Base-by-base conservation (phyloP, 1,140 invertebrate species). In the Formica selysi region DNA sequence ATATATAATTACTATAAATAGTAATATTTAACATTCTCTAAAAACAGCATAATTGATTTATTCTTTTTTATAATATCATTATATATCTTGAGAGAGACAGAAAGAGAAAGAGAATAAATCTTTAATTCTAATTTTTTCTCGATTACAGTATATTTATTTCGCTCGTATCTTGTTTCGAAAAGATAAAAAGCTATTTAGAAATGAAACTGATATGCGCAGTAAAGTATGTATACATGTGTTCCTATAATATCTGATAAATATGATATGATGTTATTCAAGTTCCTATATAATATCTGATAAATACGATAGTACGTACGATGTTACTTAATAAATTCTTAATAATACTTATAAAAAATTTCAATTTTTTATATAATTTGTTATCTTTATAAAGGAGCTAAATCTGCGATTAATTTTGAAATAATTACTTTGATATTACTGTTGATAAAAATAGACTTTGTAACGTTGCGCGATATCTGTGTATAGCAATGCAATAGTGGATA, bases 161-260 rank as follows among this genome's bases (percentile, higher is more conserved):
- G 48, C 5, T 16, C 13, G 48, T 51, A 51, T 51, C 48, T 51
- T 19, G 48, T 51, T 51, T 51, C 48, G 4, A 51, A 51, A 16
- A 51, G 48, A 51, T 51, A 51, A 51, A n/a, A 36, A 36, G 13
- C 3, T 19, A 51, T 32, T 36, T 13, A 32, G 19, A 36, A 36
- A 36, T 13, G 5, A 51, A 51, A 51, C 48, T 51, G 51, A 70
- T 16, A 26, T 36, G 19, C 13, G 4, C 38, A 13, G 13, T 51
- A 38, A 61, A 76, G 1, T 57, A 8, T 41, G 41, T 10, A 38
- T 38, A 38, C 26, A 38, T 38, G 3, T 41, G 41, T 41, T 29
- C 26, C 10, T 38, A 38, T 41, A 64, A 54, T 36, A 79, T 67
- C 22, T 67, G 11, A 79, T 26, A 51, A 79, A 54, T 67, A 26